These are phyloP conservation scores for Dendroctonus ponderosae DNA, from an alignment of 1,140 invertebrate genomes.

Conservation along the genomic window DNA sequence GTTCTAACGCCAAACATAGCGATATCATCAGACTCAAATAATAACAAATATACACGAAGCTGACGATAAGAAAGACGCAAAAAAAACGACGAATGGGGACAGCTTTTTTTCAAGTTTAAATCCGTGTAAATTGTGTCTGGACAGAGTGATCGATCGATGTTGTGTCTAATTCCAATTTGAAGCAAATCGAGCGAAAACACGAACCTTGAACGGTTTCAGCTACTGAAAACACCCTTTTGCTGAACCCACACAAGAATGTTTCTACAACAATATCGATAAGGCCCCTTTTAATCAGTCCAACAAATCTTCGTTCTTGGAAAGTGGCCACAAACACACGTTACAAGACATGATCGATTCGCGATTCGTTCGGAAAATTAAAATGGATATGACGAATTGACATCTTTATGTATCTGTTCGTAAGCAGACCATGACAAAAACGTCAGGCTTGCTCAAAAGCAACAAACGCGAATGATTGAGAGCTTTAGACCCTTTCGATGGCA, in stretches of 20 bases:
- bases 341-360: constrained; percentile 20
- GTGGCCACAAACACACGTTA: constrained; percentile 6
- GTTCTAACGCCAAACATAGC: constrained; percentile 45
- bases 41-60: constrained; percentile 40
- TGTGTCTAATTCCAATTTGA: no score
- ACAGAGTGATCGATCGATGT: no score
- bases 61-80: neutral
- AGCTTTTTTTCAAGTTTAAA: no score
- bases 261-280: neutral
- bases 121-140: no score
- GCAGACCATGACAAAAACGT: constrained; percentile 27
- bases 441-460: constrained; percentile 14
- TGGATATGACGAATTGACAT: constrained; percentile 23
- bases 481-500: constrained; percentile 22
- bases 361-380: constrained; percentile 1
- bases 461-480: constrained; percentile 25
- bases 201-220: no score
- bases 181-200: no score
- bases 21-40: constrained; percentile 45
- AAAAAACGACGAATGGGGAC: no score
- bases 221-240: no score
- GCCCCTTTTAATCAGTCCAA: constrained; percentile 13
- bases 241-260: no score
- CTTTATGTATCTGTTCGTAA: constrained; percentile 30
- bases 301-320: constrained; percentile 16